Conservation (phyloP, 2,113 vertebrate genomes). For the Nipponia nippon region DNA sequence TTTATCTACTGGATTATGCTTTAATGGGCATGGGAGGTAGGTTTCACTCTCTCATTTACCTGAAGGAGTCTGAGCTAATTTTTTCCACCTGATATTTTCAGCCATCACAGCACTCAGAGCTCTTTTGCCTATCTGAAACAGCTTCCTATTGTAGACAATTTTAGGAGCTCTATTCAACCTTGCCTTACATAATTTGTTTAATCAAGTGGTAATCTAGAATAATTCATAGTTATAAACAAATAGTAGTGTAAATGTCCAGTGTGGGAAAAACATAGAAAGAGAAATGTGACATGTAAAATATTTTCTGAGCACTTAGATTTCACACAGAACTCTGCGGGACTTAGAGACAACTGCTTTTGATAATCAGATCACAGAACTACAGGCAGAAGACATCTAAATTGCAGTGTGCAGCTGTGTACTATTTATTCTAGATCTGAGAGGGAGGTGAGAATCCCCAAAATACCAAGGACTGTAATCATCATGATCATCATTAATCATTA, state of each 20-base stretch:
- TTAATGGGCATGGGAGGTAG: background rate
- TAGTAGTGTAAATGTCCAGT: background rate
- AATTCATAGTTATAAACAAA: background rate
- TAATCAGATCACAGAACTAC: constrained; percentile 20
- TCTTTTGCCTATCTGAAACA: background rate
- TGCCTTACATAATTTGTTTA: background rate
- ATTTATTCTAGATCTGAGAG: constrained; percentile 51
- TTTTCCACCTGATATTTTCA: background rate
- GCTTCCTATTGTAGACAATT: background rate
- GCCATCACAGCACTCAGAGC: background rate
- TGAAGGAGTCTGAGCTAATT: background rate
- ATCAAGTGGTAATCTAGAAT: background rate
- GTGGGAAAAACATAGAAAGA: background rate
- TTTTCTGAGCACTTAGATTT: background rate
- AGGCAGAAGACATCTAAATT: constrained; percentile 58
- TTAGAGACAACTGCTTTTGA: background rate
- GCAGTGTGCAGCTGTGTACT: constrained; percentile 39
- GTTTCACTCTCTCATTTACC: background rate
- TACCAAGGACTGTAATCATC: constrained; percentile 55
- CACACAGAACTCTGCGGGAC: background rate
- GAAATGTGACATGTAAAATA: background rate
- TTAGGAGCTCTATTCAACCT: background rate
- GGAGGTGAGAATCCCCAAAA: constrained; percentile 48
- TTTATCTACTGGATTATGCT: background rate
- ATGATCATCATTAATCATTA: constrained; percentile 59